Percentiles rank a stretch among this genome's conserved stretches.
These are phyloP conservation scores for Mallotus villosus DNA, from an alignment of 2,797 vertebrate species.

Conservation along the genomic window DNA sequence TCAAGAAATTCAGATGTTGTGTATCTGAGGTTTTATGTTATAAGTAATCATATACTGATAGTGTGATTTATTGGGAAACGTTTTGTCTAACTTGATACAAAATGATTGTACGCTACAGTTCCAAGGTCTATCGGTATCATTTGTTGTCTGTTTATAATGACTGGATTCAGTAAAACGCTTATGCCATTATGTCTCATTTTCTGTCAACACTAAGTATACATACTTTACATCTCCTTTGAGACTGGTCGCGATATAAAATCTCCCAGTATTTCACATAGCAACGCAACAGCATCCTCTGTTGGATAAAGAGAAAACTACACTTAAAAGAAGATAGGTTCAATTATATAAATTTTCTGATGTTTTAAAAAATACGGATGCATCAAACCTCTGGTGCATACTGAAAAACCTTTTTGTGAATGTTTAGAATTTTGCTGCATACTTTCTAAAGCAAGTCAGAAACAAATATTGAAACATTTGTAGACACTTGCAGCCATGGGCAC, in stretches of 20 bases:
- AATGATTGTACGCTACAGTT: slow-evolving; percentile 48
- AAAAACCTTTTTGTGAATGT: neutral
- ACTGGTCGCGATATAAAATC: slow-evolving; percentile 22
- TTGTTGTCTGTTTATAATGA: slow-evolving; percentile 50
- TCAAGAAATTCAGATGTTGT: slow-evolving; percentile 80
- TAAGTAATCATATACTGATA: slow-evolving; percentile 62
- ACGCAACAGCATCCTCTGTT: slow-evolving; percentile 60
- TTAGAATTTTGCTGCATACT: neutral
- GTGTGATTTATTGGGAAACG: slow-evolving; percentile 63
- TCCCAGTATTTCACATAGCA: slow-evolving; percentile 30
- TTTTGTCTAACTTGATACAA: slow-evolving; percentile 55
- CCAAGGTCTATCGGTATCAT: slow-evolving; percentile 50
- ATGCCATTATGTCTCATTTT: slow-evolving; percentile 5
- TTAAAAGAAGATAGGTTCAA: neutral
- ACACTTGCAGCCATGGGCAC: neutral
- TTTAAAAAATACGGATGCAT: neutral
- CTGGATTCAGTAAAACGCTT: slow-evolving; percentile 40
- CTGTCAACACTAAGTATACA: slow-evolving; percentile 2
- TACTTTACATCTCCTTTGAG: neutral
- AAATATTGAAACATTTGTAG: neutral
- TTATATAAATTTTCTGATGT: neutral
- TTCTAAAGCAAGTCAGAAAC: neutral
- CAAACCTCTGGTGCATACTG: neutral
- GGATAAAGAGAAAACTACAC: slow-evolving; percentile 40
- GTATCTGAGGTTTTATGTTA: slow-evolving; percentile 79